Evolutionary conservation across 1,140 invertebrate species (phyloP), one percentile per base, ranked within the genome.

Genomic region (Rhizoglyphus robini): DNA sequence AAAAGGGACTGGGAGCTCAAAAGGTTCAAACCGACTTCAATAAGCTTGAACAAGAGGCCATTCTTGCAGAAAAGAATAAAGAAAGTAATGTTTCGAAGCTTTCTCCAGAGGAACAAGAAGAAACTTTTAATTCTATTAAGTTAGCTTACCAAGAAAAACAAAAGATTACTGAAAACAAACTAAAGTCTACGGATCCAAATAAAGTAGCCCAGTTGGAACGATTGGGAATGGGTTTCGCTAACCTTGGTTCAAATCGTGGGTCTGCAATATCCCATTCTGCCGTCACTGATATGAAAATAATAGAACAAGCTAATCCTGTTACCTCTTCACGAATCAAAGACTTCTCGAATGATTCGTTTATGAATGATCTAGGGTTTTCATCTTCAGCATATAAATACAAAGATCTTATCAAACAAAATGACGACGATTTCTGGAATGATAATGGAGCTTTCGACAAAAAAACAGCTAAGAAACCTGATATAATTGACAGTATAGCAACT

Each of bases 1-100:
- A 92, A 73, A 94, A 89, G 75, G 83, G 74, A 47, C 76, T 98
- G n/a, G 95, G 95, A 63, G 96, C 94, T n/a, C 93, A 92, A 63
- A 90, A 90, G 76, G 88, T 97, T 4, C 90, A 77, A 62, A 74
- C 80, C 15, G 93, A 98, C 76, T 99, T 99, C 76, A 86, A 86
- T n/a, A 93, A 96, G 72, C 84, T 98, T 49, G 95, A 98, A 77
- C 84, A 84, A 71, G 86, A 89, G 73, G 90, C 90, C 0, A 84
- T 86, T 69, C 81, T 88, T 69, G 81, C 83, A 31, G 89, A 90
- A 74, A 84, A 88, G 73, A 76, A 84, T 18, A 84, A 83, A 72
- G 73, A 74, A 36, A 71, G 72, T 46, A 69, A 5, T 11, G 18
- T 11, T 41, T 41, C 18, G 18, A 60, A 60, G 15, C 29, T 60